Conservation (phyloP, 2,113 vertebrate species). For the Circaetus gallicus region DNA sequence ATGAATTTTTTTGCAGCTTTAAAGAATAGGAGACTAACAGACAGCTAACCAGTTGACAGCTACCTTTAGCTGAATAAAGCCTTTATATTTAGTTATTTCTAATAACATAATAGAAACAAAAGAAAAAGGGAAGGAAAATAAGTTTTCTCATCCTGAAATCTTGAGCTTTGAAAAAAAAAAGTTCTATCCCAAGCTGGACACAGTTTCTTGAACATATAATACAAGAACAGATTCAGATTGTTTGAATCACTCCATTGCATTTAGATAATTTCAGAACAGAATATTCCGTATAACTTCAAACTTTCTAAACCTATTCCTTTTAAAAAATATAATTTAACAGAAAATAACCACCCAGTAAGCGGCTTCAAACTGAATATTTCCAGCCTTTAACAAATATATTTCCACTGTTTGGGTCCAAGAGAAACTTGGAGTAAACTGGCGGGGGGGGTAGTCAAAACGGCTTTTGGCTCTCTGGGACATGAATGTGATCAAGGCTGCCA, state of each 20-base stretch:
- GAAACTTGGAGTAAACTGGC: neutral
- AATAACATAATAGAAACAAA: rapidly evolving
- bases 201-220: neutral
- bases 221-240: neutral
- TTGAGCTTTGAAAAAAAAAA: neutral
- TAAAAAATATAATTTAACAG: neutral
- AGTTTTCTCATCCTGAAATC: neutral
- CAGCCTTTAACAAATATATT: neutral
- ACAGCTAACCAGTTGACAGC: neutral
- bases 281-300: neutral
- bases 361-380: neutral
- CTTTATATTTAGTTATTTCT: neutral
- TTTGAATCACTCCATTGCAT: neutral
- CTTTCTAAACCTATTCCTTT: neutral
- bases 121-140: neutral
- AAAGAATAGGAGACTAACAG: neutral
- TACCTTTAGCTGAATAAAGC: neutral
- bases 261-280: neutral
- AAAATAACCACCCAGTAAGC: neutral
- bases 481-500: too few species aligned
- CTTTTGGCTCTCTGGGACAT: too few species aligned
- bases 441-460: too few species aligned
- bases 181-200: neutral
- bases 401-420: neutral
- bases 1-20: neutral